Base-by-base conservation (phyloP, 2,797 vertebrate genomes). In the Sebastes diaconus region DNA sequence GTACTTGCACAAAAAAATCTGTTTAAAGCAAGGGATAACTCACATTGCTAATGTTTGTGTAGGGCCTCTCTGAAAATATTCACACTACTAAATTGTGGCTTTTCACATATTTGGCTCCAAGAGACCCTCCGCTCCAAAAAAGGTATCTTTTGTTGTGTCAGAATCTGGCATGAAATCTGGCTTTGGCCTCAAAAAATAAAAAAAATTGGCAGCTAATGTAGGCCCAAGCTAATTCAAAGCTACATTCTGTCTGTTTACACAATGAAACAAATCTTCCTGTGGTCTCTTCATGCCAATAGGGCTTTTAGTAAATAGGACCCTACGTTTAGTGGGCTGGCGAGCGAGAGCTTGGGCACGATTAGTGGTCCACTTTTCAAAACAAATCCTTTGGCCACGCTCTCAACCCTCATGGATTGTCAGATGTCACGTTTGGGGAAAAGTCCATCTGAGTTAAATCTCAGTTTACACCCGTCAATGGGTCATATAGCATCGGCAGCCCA, bases 241-340 rank as follows among this genome's bases (percentile, higher is more conserved):
- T 59, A 36, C 57, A 83, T 84, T 92, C 79, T 88, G 85, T 90
- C 80, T 92, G 85, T 90, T 90, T 83, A 73, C 69, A 80, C 77
- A 86, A 88, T 89, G 80, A 92, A 92, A 89, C 84, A 88, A 86
- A 84, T 71, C 78, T 88, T 85, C 80, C 79, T 85, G 72, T 88
- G 89, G 88, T 92, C 76, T 86, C 59, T 52, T 79, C 22, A 80
- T 88, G 90, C 90, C 90, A 92, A 58, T 68, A 29, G 71, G 76
- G 80, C 86, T 89, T 87, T 87, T 63, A 81, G 87, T 68, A 79
- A 88, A 87, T 84, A 75, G 78, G 64, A 71, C 68, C 64, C 75
- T 76, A 85, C 80, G 60, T 90, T 92, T 82, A 83, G 79, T 79
- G 71, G 52, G 58, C 60, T 90, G 85, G 85, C 27, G 39, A 84